Evolutionary conservation across 2,113 vertebrate species (phyloP).

Genomic region (Myotis brandtii): DNA sequence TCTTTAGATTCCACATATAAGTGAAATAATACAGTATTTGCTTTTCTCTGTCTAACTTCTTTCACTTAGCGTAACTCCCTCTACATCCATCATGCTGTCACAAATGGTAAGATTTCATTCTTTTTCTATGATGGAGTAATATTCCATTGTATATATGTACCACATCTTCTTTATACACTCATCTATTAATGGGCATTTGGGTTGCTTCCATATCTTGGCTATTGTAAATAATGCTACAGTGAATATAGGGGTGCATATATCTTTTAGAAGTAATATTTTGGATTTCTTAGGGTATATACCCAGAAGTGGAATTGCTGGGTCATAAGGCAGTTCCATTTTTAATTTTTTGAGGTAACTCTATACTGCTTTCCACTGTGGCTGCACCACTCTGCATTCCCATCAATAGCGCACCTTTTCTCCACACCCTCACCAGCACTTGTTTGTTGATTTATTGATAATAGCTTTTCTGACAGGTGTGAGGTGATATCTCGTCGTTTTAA

Average conservation of each 20-base stretch:
- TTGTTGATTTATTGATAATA: neutral
- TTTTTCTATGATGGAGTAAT: neutral
- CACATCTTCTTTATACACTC: neutral
- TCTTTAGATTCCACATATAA: neutral
- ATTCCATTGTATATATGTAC: neutral
- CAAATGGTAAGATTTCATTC: neutral
- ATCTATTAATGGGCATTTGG: neutral
- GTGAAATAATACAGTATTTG: neutral
- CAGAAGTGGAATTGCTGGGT: neutral
- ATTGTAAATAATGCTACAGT: neutral
- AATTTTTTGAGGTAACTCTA: neutral
- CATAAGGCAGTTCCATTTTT: neutral
- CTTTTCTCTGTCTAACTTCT: neutral
- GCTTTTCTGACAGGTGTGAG: neutral
- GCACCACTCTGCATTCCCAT: neutral
- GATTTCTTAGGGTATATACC: neutral
- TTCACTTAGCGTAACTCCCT: neutral
- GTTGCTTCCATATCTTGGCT: neutral
- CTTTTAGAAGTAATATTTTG: neutral
- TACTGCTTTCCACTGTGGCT: neutral
- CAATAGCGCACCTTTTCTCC: neutral
- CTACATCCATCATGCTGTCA: neutral
- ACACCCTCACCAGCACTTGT: neutral
- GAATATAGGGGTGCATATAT: neutral
- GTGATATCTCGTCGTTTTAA: neutral